Percentiles rank a stretch among this genome's conserved stretches.
phyloP scores from a whole-genome alignment of 1,140 invertebrate species.

The Platorchestia sp. region DNA sequence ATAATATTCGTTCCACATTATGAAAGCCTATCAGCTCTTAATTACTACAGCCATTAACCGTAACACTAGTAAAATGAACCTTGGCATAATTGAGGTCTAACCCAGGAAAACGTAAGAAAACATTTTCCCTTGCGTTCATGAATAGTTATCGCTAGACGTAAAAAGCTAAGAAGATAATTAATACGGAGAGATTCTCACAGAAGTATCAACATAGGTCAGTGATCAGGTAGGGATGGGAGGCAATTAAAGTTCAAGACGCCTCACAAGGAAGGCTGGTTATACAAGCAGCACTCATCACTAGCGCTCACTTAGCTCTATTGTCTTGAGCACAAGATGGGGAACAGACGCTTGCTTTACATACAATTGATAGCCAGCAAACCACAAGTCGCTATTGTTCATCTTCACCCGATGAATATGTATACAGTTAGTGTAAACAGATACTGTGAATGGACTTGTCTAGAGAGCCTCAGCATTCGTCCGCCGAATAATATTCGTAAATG shows the following conservation, averaged over 20 bases:
- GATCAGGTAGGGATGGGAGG: not conserved
- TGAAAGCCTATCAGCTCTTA: no score
- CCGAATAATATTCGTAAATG: not conserved
- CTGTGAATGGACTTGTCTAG: not conserved
- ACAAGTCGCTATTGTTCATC: conserved; percentile 19
- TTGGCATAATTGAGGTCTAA: no score
- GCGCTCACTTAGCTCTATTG: not conserved
- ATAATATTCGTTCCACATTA: no score
- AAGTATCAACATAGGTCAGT: not conserved
- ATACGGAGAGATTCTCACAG: not conserved
- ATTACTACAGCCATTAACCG: no score
- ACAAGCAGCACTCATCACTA: not conserved
- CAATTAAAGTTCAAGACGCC: not conserved
- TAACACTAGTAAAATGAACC: no score
- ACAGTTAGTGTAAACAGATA: not conserved
- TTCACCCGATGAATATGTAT: not conserved
- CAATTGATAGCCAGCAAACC: not conserved
- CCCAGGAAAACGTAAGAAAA: not conserved
- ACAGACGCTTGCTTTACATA: not conserved
- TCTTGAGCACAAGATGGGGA: not conserved
- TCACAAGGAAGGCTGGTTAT: not conserved
- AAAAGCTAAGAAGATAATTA: not conserved
- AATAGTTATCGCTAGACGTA: not conserved
- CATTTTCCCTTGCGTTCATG: not conserved
- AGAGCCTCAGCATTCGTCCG: not conserved